Evolutionary conservation across 2,888 invertebrate genomes (phyloP), one percentile per base, ranked within the genome.

Genomic region (Stegana nigrithorax): DNA sequence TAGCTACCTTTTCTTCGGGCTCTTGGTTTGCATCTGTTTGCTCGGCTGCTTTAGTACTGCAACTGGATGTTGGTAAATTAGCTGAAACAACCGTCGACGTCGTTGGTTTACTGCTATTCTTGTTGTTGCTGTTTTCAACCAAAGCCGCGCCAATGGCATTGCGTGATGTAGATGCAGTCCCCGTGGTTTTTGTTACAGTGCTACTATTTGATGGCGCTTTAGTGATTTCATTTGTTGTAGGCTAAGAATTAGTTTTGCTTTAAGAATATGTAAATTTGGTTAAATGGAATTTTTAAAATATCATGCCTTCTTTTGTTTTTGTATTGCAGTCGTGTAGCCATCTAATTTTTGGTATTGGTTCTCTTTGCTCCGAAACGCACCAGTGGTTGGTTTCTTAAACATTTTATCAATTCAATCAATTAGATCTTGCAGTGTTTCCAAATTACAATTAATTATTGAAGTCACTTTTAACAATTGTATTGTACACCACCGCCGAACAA

Each of bases 301-400:
- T 8, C 17, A n/a, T 47, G 36, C 53, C 53, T 36, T 36, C 12
- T 21, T 21, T 19, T 29, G 53, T 17, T 36, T 21, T 32, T 29
- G 53, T 32, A 29, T n/a, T 8, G 17, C 53, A 7, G 17, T 23
- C 7, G 23, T 6, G n/a, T n/a, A n/a, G n/a, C n/a, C 12, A 45
- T 19, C 12, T 12, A 45, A 45, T 29, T 59, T 64, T n/a, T 45
- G 45, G 6, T 67, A 59, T 42, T 70, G 61, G 68, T 81, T 80
- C 62, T 80, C 81, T 29, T 80, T 81, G 3, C 70, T 60, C 25
- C 71, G 69, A 19, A 72, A 25, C 58, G 71, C 67, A 62, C 59
- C 65, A 23, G 32, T 66, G 4, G 70, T 66, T 7, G 70, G 57
- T 50, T 72, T 78, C 36, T 68, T 69, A 26, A 74, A 73, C 80